A percentile compares a stretch with the other conserved stretches of the same genome.
These are phyloP conservation scores for Diaphora mendica DNA, from an alignment of 2,888 invertebrate genomes.

Conservation along the genomic window DNA sequence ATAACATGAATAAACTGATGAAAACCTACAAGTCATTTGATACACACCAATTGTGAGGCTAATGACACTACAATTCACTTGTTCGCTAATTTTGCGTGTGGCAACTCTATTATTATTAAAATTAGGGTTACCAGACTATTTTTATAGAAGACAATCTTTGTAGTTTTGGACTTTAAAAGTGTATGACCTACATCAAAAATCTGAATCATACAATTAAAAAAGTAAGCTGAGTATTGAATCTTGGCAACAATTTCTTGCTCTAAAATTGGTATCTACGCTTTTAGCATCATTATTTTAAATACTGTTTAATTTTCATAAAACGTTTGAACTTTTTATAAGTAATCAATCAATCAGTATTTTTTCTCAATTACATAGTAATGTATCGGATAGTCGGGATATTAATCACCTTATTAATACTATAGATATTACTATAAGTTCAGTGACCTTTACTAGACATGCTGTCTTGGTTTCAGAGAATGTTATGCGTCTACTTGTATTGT, in stretches of 20 bases:
- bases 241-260: not conserved
- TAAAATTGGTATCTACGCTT: not conserved
- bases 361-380: not conserved
- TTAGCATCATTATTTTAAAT: not conserved
- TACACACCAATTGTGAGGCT: not conserved
- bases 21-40: not conserved
- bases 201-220: not conserved
- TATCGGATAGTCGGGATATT: not conserved
- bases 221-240: not conserved
- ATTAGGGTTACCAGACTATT: not conserved
- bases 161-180: not conserved
- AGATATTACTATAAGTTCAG: not conserved
- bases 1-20: not conserved
- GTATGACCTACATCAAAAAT: not conserved
- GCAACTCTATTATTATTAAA: not conserved
- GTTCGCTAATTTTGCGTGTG: not conserved
- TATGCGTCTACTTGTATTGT: not conserved
- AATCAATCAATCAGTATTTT: not conserved
- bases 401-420: not conserved
- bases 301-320: not conserved
- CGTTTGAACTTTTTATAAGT: not conserved
- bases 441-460: slow-evolving; percentile 4
- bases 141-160: not conserved
- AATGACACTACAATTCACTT: not conserved
- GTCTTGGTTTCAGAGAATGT: slow-evolving; percentile 1